Conservation (phyloP, 2,113 vertebrate species). For the Urocynchramus pylzowi region DNA sequence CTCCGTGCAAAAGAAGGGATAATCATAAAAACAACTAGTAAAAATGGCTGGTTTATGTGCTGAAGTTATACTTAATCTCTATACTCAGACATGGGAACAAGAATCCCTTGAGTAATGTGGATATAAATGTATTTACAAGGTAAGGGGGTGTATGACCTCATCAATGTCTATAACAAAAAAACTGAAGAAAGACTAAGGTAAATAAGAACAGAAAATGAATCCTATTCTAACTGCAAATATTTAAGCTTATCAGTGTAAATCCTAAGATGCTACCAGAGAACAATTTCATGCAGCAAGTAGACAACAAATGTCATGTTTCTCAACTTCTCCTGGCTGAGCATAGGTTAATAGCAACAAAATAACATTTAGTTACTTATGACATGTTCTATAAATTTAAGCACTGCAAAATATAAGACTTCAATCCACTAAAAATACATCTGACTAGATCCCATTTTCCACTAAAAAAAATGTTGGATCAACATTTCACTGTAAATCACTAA, state of each 20-base stretch:
- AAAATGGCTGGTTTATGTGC: background rate
- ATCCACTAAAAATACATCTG: background rate
- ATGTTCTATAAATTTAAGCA: background rate
- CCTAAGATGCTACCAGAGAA: background rate
- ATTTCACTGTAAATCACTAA: background rate
- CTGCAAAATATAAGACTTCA: background rate
- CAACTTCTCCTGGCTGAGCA: background rate
- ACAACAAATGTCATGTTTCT: background rate
- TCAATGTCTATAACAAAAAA: background rate
- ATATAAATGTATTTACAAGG: background rate
- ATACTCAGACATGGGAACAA: background rate
- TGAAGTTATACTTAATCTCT: background rate
- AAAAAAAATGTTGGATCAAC: background rate
- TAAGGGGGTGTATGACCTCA: rapidly evolving
- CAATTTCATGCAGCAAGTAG: background rate
- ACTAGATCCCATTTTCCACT: background rate
- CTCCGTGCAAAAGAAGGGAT: background rate
- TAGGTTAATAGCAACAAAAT: background rate
- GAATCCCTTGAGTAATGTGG: background rate
- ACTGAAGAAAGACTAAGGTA: background rate
- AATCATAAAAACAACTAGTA: background rate
- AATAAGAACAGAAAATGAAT: background rate
- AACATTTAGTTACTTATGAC: background rate
- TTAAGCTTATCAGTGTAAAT: background rate
- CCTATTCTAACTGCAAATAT: background rate